Conservation (phyloP, 2,113 vertebrate species). For the Hipposideros armiger region DNA sequence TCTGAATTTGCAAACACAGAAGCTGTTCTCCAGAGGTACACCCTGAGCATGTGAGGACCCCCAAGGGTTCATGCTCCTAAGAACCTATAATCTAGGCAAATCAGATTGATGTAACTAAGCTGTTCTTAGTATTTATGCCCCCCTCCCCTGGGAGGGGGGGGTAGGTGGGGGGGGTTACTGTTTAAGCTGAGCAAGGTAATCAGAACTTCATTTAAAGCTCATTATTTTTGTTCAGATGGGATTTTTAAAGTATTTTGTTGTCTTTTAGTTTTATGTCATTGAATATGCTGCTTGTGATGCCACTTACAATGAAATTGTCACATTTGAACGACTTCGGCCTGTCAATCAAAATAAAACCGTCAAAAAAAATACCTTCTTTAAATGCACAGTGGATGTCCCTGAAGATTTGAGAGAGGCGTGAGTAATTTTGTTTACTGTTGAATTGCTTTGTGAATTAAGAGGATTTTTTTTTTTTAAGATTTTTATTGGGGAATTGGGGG, state of each 20-base stretch:
- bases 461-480: background rate
- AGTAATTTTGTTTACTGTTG: slow-evolving; percentile 83
- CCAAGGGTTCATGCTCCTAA: slow-evolving; percentile 15
- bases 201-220: slow-evolving; percentile 62
- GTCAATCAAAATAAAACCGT: slow-evolving; percentile 92
- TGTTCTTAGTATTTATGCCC: slow-evolving; percentile 38
- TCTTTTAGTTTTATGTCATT: slow-evolving; percentile 91
- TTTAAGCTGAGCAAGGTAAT: slow-evolving; percentile 30
- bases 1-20: slow-evolving; percentile 39
- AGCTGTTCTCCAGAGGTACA: background rate
- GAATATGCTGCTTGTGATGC: slow-evolving; percentile 93
- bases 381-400: slow-evolving; percentile 91
- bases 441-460: slow-evolving; percentile 40
- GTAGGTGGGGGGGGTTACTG: background rate
- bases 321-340: slow-evolving; percentile 91
- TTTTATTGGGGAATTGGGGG: too few relatives aligned
- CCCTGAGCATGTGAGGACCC: background rate
- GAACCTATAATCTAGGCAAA: slow-evolving; percentile 40
- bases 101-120: slow-evolving; percentile 26
- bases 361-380: slow-evolving; percentile 92
- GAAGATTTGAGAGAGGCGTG: slow-evolving; percentile 92
- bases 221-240: slow-evolving; percentile 62
- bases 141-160: background rate
- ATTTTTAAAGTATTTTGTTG: slow-evolving; percentile 78
- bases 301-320: slow-evolving; percentile 93